Evolutionary conservation across 2,113 vertebrate genomes (phyloP).

Genomic region (Tinamus guttatus): DNA sequence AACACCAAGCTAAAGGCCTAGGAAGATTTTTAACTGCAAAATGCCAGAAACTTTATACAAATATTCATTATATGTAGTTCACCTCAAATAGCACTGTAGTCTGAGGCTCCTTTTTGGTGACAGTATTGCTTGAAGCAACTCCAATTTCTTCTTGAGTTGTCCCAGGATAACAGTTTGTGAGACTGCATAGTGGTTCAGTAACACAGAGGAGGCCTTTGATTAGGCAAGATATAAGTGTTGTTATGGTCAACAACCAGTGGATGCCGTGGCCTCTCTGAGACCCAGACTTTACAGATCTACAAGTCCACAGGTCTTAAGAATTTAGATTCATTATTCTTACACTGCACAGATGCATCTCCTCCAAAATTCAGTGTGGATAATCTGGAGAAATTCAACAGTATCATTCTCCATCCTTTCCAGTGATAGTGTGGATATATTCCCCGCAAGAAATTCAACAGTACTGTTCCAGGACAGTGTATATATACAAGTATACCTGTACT

Average conservation of each 20-base stretch:
- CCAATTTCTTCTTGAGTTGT: not conserved
- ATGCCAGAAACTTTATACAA: not conserved
- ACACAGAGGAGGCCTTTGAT: not conserved
- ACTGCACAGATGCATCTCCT: not conserved
- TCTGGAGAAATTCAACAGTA: not conserved
- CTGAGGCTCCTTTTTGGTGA: not conserved
- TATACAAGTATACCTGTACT: not conserved
- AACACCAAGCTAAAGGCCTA: not conserved
- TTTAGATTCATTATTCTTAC: not conserved
- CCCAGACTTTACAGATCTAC: not conserved
- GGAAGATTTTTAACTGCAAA: not conserved
- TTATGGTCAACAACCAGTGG: fast-evolving
- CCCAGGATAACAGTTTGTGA: not conserved
- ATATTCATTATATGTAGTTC: not conserved
- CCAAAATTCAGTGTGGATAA: not conserved
- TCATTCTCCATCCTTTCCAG: not conserved
- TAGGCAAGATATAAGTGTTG: not conserved
- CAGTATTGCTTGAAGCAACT: not conserved
- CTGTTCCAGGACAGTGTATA: not conserved
- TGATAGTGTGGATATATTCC: not conserved
- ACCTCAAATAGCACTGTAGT: not conserved
- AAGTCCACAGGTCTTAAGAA: not conserved
- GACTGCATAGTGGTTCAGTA: fast-evolving
- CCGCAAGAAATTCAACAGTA: not conserved
- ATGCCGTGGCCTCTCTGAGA: fast-evolving